These are phyloP conservation scores for Spisula subtruncata DNA, from an alignment of 2,888 invertebrate species.

Conservation along the genomic window DNA sequence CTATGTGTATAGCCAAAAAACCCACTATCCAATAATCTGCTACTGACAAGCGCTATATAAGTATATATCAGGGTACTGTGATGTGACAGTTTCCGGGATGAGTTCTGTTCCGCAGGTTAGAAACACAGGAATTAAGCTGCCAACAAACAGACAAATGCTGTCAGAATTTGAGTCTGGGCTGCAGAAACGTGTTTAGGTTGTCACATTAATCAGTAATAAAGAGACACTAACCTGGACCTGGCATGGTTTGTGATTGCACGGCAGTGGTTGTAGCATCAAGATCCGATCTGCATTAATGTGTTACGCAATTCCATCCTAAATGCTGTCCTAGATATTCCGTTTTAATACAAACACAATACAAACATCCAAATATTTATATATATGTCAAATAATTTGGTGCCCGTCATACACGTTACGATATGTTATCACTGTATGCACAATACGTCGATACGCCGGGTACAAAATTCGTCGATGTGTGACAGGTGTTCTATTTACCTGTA, in stretches of 20 bases:
- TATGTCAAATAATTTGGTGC: background rate
- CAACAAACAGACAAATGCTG: too few relatives aligned
- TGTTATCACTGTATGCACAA: background rate
- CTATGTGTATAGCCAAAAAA: too few relatives aligned
- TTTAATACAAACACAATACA: constrained; percentile 6
- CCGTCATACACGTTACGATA: background rate
- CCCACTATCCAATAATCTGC: too few relatives aligned
- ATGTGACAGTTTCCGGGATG: too few relatives aligned
- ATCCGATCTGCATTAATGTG: background rate
- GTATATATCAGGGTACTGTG: too few relatives aligned
- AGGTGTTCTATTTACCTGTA: constrained; percentile 31
- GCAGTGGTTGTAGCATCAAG: background rate
- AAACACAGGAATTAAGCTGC: too few relatives aligned
- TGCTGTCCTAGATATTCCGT: background rate
- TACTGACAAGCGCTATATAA: too few relatives aligned
- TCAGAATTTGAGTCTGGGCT: too few relatives aligned
- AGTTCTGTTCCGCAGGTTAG: too few relatives aligned
- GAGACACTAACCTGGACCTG: background rate
- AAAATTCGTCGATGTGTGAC: constrained; percentile 18
- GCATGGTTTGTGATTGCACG: background rate
- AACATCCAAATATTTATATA: constrained; percentile 16
- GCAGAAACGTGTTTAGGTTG: background rate
- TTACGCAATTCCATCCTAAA: background rate
- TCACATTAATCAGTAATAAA: background rate
- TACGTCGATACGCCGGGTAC: constrained; percentile 20